A percentile compares a stretch with the other conserved stretches of the same genome.
Evolutionary conservation across 2,888 invertebrate species (phyloP).

Genomic region (Thecophora atra): DNA sequence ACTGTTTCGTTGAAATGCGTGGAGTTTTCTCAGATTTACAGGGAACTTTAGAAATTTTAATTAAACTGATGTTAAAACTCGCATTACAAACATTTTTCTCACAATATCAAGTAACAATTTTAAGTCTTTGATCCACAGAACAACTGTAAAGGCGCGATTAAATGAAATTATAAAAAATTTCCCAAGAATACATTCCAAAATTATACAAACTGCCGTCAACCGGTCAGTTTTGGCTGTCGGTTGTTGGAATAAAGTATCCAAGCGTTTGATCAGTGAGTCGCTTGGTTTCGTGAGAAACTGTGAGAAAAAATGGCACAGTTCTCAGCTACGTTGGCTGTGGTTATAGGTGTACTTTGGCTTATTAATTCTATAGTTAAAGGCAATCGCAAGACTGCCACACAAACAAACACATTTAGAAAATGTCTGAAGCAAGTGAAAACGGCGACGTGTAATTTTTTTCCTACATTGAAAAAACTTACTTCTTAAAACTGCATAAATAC

Average conservation of each 20-base stretch:
- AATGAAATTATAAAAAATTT: constrained; percentile 1
- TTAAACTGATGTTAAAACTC: too few species aligned
- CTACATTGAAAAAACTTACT: too few species aligned
- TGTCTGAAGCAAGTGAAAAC: too few species aligned
- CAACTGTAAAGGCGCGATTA: background rate
- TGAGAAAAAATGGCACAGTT: constrained; percentile 14
- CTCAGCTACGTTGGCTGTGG: background rate
- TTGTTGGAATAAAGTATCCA: background rate
- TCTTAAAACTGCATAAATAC: too few species aligned
- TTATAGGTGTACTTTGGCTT: background rate
- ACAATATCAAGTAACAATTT: too few species aligned
- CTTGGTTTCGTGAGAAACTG: constrained; percentile 11
- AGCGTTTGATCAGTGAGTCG: background rate
- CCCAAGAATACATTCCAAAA: constrained; percentile 9
- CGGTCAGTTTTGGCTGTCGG: background rate
- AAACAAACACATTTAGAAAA: background rate
- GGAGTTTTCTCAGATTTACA: too few species aligned
- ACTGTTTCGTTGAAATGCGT: too few species aligned
- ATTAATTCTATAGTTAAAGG: background rate
- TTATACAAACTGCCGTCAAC: background rate
- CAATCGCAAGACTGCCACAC: background rate
- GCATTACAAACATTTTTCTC: too few species aligned
- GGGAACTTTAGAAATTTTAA: too few species aligned
- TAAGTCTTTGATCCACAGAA: too few species aligned
- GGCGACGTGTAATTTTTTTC: too few species aligned